These are phyloP conservation scores for Orchestia grillus DNA, from an alignment of 1,140 invertebrate species.

Conservation along the genomic window DNA sequence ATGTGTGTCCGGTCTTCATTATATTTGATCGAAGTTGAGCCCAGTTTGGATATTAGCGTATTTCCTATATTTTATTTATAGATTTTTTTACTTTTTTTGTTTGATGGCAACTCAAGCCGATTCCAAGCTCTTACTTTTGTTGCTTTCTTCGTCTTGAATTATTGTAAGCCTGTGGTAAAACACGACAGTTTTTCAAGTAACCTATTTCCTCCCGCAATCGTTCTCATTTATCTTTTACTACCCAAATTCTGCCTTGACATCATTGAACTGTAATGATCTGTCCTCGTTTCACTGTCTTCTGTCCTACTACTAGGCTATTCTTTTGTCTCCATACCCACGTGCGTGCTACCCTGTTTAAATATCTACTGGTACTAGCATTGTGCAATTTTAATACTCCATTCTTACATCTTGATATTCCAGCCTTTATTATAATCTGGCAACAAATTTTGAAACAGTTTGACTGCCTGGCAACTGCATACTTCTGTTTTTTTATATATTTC, in stretches of 20 bases:
- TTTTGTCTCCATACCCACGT: background rate
- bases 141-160: background rate
- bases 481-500: background rate
- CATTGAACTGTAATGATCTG: background rate
- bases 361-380: slow-evolving; percentile 17
- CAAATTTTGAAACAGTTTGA: slow-evolving; percentile 1
- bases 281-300: slow-evolving; percentile 1
- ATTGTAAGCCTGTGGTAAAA: background rate
- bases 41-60: background rate
- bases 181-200: background rate
- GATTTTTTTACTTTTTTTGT: background rate
- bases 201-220: background rate
- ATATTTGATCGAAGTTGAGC: background rate
- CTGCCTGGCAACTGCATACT: slow-evolving; percentile 32
- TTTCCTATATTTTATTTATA: background rate
- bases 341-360: slow-evolving; percentile 10
- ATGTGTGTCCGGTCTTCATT: background rate
- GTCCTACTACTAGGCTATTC: background rate
- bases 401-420: slow-evolving; percentile 4
- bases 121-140: background rate
- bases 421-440: background rate
- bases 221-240: background rate
- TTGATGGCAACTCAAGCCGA: background rate
- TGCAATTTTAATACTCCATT: background rate
- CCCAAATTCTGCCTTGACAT: background rate